phyloP scores from a whole-genome alignment of 2,113 vertebrate genomes.

The Phylloscopus trochilus region DNA sequence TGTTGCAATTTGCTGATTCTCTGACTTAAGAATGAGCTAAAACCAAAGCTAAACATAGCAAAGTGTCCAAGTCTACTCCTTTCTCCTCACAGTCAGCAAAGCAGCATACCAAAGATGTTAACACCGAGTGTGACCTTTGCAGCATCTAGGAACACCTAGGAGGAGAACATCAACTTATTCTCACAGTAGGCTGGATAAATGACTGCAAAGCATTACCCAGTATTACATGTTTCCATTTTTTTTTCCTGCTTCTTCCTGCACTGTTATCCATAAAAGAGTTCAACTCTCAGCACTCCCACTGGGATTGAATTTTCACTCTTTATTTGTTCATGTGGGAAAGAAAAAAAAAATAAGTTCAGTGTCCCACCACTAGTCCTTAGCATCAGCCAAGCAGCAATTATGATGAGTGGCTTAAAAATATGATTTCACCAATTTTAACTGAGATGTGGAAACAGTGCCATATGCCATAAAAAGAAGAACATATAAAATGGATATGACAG shows the following conservation, averaged over 20 bases:
- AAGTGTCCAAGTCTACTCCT: background rate
- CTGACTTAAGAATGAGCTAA: background rate
- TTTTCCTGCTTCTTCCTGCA: background rate
- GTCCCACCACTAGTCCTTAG: background rate
- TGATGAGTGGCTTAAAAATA: background rate
- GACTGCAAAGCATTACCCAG: background rate
- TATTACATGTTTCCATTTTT: background rate
- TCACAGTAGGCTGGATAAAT: background rate
- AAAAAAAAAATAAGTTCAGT: background rate
- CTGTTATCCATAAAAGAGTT: background rate
- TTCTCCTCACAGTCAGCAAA: background rate
- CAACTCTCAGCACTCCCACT: background rate
- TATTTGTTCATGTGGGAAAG: background rate
- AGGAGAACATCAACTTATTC: background rate
- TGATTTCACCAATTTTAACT: background rate
- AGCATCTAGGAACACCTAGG: background rate
- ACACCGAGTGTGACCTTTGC: background rate
- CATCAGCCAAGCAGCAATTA: background rate
- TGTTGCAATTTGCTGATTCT: background rate
- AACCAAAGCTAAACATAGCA: background rate
- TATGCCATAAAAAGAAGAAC: background rate
- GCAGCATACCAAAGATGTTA: background rate
- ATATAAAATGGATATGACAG: background rate
- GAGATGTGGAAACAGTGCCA: background rate
- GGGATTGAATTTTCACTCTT: background rate